A percentile compares a stretch with the other conserved stretches of the same genome.
Evolutionary conservation across 2,888 invertebrate genomes (phyloP).

Genomic region (Colostygia pectinataria): DNA sequence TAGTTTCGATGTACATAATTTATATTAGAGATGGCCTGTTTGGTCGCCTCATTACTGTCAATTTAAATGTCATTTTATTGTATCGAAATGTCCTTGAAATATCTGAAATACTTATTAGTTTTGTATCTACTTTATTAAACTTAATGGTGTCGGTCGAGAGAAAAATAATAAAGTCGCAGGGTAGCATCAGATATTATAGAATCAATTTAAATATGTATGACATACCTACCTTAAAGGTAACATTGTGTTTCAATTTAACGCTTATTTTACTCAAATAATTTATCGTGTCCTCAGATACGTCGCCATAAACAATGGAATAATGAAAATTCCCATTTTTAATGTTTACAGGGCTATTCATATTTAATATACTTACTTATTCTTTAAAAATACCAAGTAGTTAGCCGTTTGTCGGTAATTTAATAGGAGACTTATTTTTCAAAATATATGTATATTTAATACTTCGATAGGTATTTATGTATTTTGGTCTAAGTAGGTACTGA

Average conservation of each 20-base stretch:
- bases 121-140: slow-evolving; percentile 18
- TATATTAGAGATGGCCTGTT: slow-evolving; percentile 66
- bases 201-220: slow-evolving; percentile 39
- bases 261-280: not conserved
- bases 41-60: slow-evolving; percentile 63
- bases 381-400: no score
- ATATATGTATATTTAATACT: no score
- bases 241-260: slow-evolving; percentile 6
- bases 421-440: no score
- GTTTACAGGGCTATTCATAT: slow-evolving; percentile 8
- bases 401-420: no score
- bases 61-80: slow-evolving; percentile 60
- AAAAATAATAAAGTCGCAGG: slow-evolving; percentile 56
- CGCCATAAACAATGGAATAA: not conserved
- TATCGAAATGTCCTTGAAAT: slow-evolving; percentile 34
- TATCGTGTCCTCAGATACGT: not conserved
- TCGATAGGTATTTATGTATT: no score
- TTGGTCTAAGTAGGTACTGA: no score
- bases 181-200: slow-evolving; percentile 66
- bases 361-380: no score
- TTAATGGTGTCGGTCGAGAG: slow-evolving; percentile 48
- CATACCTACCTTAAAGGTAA: slow-evolving; percentile 25
- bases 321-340: slow-evolving; percentile 5
- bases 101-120: slow-evolving; percentile 22
- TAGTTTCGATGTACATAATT: slow-evolving; percentile 70